Evolutionary conservation across 1,140 invertebrate species (phyloP).

Genomic region (Caenorhabditis inopinata): DNA sequence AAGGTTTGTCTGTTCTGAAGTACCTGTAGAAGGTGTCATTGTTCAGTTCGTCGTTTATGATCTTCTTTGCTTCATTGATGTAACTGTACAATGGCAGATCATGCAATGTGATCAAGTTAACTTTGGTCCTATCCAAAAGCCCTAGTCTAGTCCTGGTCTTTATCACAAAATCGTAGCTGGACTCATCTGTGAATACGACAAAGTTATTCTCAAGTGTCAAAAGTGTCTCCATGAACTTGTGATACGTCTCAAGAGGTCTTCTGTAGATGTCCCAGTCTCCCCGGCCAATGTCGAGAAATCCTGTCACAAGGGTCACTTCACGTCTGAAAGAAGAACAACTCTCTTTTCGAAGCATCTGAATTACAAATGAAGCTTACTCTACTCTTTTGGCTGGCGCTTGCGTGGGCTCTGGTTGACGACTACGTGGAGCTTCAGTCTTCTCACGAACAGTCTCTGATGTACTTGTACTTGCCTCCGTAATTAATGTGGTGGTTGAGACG

Average conservation of each 20-base stretch:
- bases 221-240: constrained; percentile 58
- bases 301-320: constrained; percentile 55
- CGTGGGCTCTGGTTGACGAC: not conserved
- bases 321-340: too few species aligned
- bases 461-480: not conserved
- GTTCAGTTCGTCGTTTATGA: constrained; percentile 55
- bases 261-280: constrained; percentile 52
- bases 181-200: constrained; percentile 60
- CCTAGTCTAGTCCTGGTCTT: constrained; percentile 51
- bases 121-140: constrained; percentile 53
- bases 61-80: constrained; percentile 45
- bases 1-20: not conserved
- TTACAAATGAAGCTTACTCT: not conserved
- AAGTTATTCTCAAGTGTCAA: constrained; percentile 58
- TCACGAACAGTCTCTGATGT: not conserved
- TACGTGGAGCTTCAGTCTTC: not conserved
- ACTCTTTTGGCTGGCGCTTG: not conserved
- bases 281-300: constrained; percentile 55
- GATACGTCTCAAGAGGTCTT: constrained; percentile 56
- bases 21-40: constrained; percentile 10
- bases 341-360: not conserved
- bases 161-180: constrained; percentile 58
- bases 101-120: constrained; percentile 48
- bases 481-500: not conserved
- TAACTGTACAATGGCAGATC: constrained; percentile 59